Base-by-base conservation (phyloP, 1,140 invertebrate species). In the Yoshiicerus persimilis region DNA sequence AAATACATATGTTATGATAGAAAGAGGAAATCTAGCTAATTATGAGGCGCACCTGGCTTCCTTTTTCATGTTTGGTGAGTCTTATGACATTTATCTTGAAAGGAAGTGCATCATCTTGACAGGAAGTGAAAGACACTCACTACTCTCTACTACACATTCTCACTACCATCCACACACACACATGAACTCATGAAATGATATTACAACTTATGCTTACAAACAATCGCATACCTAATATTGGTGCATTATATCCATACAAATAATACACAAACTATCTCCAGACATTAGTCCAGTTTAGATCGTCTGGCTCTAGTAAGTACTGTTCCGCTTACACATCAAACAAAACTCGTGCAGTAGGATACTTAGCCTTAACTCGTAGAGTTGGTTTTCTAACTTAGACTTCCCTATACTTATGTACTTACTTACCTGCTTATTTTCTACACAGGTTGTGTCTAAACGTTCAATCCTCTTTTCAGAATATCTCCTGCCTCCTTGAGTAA, bases 11-110 rank as follows among this genome's bases (percentile, higher is more conserved):
- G 83, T 84, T 64, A 34, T 87, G 47, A 75, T 80, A 84, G 87
- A 75, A 87, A 84, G 86, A 90, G 89, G 89, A 90, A 90, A 89
- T 89, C 88, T 85, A 88, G 88, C 86, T 87, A 89, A 90, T 89
- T 90, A 89, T 87, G 25, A 75, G 86, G 89, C 83, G 66, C 89
- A 90, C 89, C 89, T 90, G 89, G 89, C 88, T 90, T 90, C 89
- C 89, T 90, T 88, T 90, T 90, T 89, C 89, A 90, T 90, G 89
- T 87, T 86, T 70, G 77, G 62, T 85, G 86, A 75, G 56, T 87
- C 86, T 88, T 87, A 75, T 88, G 87, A 88, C 89, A 88, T 88
- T 89, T 89, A 90, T 88, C 88, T 90, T 80, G 34, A 90, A 84
- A 90, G 88, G 89, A 89, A 90, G 87, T 88, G 62, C 70, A 90